Percentiles rank a stretch among this genome's conserved stretches.
Conservation (phyloP, 2,888 invertebrate genomes). For the Polyommatus iphigenia region DNA sequence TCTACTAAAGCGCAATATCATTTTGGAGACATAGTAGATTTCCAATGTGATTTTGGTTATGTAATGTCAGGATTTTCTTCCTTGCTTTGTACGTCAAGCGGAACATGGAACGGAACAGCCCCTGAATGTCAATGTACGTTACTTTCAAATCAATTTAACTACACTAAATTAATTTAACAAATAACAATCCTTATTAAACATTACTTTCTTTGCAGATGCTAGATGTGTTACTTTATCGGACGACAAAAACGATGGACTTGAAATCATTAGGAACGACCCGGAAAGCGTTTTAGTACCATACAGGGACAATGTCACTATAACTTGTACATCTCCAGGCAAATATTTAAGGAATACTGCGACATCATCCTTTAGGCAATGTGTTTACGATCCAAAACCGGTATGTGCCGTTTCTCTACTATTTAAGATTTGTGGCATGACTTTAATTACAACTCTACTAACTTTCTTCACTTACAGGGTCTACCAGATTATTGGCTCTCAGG, state of each 20-base stretch:
- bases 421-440: background rate
- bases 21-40: slow-evolving; percentile 93
- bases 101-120: slow-evolving; percentile 95
- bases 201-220: slow-evolving; percentile 83
- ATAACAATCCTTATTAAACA: background rate
- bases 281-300: slow-evolving; percentile 93
- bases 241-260: slow-evolving; percentile 91
- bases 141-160: background rate
- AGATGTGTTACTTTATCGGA: slow-evolving; percentile 94
- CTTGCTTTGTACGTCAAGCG: slow-evolving; percentile 92
- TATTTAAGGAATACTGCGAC: slow-evolving; percentile 89
- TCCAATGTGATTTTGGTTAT: slow-evolving; percentile 97
- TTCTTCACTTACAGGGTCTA: slow-evolving; percentile 80
- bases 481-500: slow-evolving; percentile 96
- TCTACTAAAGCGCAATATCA: slow-evolving; percentile 91
- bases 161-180: background rate
- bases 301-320: slow-evolving; percentile 93
- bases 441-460: slow-evolving; percentile 5
- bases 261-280: slow-evolving; percentile 88
- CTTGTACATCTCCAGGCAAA: slow-evolving; percentile 88
- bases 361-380: slow-evolving; percentile 94
- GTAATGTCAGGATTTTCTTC: slow-evolving; percentile 93
- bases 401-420: slow-evolving; percentile 36
- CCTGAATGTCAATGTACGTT: slow-evolving; percentile 95
- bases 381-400: slow-evolving; percentile 94